Evolutionary conservation across 2,113 vertebrate genomes (phyloP), one percentile per base, ranked within the genome.

Genomic region (Rhegmatorhina hoffmannsi): DNA sequence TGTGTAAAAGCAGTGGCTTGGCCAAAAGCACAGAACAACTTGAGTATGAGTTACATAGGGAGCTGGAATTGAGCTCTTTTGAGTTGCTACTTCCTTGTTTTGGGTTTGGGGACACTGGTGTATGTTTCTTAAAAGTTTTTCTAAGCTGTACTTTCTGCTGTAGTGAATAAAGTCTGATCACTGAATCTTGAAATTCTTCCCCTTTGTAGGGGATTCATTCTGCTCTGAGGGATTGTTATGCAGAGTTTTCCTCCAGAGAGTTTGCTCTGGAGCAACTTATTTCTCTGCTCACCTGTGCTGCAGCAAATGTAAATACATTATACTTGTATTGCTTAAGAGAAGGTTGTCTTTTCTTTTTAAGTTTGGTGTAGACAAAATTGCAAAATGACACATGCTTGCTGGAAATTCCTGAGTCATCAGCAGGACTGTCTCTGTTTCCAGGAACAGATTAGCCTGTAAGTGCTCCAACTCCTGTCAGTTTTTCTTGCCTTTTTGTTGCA

Each of bases 151-250:
- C 1, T 60, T 86, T 73, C 26, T 80, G 53, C 66, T 59, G 23
- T 15, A 47, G 33, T 47, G 49, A 83, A 6, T 52, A 64, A 76
- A 83, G 26, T 58, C 17, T 67, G 23, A 10, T 34, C 9, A 16
- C 20, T 70, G 78, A 49, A 84, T 84, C 17, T 10, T 43, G 28
- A 74, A 80, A 46, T 21, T 16, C 46, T 92, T 47, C 17, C 28
- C 8, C 1, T 1, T 6, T 28, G 5, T 1, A 34, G 50, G 29
- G 23, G 4, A 18, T 59, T 76, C 13, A 26, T 14, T 59, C 36
- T 58, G 20, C 40, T 66, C 23, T 26, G 17, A 59, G 36, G 21
- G 33, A 14, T 60, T 64, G 23, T 17, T 62, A 77, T 68, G 36
- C 55, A 38, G 24, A 38, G 25, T 24, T 50, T 10, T 43, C 13